These are phyloP conservation scores for Trimorus sp. DNA, from an alignment of 2,888 invertebrate genomes.

Conservation along the genomic window DNA sequence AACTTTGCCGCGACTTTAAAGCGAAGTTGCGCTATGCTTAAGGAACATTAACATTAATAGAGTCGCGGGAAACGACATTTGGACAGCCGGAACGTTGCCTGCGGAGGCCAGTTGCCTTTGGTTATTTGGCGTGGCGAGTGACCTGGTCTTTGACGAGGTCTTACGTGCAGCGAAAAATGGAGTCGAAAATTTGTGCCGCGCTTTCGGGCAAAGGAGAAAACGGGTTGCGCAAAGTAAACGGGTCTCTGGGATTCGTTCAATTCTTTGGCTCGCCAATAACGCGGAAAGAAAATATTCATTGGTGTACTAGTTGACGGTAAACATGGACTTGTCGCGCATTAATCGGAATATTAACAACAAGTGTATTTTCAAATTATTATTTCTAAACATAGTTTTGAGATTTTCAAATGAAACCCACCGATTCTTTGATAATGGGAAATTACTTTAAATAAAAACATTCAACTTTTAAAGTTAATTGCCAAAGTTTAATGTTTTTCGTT, in stretches of 20 bases:
- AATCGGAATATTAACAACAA: conserved; percentile 62
- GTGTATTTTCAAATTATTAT: too few species aligned
- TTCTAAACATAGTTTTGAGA: too few species aligned
- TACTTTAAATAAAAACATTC: too few species aligned
- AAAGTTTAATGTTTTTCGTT: too few species aligned
- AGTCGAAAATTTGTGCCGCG: conserved; percentile 48
- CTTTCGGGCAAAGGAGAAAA: conserved; percentile 43
- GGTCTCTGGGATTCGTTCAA: conserved; percentile 55
- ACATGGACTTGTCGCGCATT: conserved; percentile 52
- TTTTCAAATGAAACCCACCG: too few species aligned
- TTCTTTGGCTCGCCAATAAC: conserved; percentile 43
- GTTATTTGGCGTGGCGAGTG: conserved; percentile 25
- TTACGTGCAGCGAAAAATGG: conserved; percentile 28
- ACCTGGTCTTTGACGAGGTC: conserved; percentile 47
- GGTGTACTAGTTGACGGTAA: conserved; percentile 43
- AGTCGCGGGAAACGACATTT: not conserved
- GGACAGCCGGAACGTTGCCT: not conserved
- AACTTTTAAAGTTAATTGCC: too few species aligned
- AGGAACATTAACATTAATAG: too few species aligned
- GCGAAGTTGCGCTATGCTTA: too few species aligned
- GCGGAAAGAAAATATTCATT: conserved; percentile 49
- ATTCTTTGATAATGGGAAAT: too few species aligned
- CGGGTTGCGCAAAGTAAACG: conserved; percentile 56
- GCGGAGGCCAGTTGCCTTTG: conserved; percentile 11
- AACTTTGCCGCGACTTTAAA: too few species aligned